Base-by-base conservation (phyloP, 2,113 vertebrate genomes). In the Tor tambroides region DNA sequence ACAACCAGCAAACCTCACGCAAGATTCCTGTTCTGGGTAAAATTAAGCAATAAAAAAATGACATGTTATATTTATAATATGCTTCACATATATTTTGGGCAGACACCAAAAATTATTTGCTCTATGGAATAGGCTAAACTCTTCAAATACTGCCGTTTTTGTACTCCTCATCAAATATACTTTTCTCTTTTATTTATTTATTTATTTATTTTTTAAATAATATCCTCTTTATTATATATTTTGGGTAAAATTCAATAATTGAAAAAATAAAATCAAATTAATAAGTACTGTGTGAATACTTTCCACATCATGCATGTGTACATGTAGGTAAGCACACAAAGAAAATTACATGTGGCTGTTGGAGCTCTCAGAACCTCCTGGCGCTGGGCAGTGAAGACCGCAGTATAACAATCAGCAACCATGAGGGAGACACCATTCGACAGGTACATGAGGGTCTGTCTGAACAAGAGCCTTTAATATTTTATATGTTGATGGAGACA, bases 21-120 rank as follows among this genome's bases (percentile, higher is more conserved):
- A 99, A 98, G 94, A 97, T 99, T 91, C 96, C 97, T 87, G 92
- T 99, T 19, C 93, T 98, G 81, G 98, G 98, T 99, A 97, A 92
- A 56, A 72, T 41, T 59, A 59, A n/a, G 2, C 19, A 32, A 19
- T 35, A 1, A 0, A 67, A 69, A 32, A 65, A n/a, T n/a, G n/a
- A n/a, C n/a, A n/a, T n/a, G n/a, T n/a, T n/a, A n/a, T n/a, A n/a
- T 43, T 43, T 11, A 43, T 43, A 43, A 43, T 43, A 11, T 43
- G 2, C 3, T 43, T 43, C 43, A 43, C 43, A 43, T 2, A 11
- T 43, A 43, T 43, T 43, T 43, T 43, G 9, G 43, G 43, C 43
- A 43, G 41, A 41, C 6, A 41, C 41, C 8, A 8, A 2, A 8
- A 41, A 7, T 8, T 6, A 41, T 41, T 41, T 41, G 38, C 38